These are phyloP conservation scores for Stercorarius parasiticus DNA, from an alignment of 2,113 vertebrate species.

Conservation along the genomic window DNA sequence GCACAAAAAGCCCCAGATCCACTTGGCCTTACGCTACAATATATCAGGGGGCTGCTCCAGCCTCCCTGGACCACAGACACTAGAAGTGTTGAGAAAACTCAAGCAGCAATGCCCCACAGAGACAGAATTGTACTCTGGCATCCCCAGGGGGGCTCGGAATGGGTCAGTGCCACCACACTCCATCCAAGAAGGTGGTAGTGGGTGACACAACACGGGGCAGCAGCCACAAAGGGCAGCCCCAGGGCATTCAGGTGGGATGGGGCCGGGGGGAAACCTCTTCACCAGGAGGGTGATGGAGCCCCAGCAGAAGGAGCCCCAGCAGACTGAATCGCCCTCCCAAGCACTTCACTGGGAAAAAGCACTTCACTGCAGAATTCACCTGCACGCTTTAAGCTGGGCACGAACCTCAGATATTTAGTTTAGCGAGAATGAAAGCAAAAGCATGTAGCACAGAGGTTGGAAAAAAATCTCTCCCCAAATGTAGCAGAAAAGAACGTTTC, in stretches of 20 bases:
- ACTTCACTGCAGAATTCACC: background rate
- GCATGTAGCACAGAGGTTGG: accelerated
- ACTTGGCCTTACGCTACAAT: background rate
- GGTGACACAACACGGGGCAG: background rate
- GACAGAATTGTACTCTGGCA: background rate
- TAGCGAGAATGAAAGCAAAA: conserved; percentile 4
- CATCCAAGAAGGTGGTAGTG: background rate
- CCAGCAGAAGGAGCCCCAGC: background rate
- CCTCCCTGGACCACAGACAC: background rate
- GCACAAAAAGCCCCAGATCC: background rate
- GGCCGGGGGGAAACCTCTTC: background rate
- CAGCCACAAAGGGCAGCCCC: background rate
- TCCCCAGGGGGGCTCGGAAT: accelerated
- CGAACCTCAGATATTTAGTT: background rate
- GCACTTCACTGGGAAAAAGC: background rate
- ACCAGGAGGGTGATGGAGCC: accelerated
- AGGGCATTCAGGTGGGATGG: background rate
- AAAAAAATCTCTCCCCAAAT: background rate
- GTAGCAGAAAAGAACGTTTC: background rate
- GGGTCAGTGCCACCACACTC: accelerated
- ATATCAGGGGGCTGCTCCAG: background rate
- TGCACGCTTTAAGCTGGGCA: accelerated
- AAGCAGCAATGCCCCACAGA: accelerated
- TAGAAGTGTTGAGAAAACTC: background rate
- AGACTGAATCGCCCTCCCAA: background rate